phyloP scores from a whole-genome alignment of 2,888 invertebrate genomes.

The Poecilus cupreus region DNA sequence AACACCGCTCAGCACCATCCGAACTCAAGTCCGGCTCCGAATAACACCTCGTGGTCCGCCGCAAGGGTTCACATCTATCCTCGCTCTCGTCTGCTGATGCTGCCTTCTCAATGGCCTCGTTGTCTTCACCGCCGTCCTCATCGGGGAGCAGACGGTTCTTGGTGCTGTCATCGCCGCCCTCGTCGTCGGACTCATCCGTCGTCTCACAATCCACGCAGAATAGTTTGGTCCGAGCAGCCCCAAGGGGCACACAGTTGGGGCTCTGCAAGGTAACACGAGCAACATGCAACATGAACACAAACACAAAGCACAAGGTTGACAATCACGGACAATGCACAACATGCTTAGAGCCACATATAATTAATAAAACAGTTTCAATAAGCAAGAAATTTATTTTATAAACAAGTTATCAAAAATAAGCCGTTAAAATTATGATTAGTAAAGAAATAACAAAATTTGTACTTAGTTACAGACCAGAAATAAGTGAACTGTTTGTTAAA shows the following conservation, averaged over 20 bases:
- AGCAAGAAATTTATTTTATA: slow-evolving; percentile 37
- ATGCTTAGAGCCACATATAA: slow-evolving; percentile 27
- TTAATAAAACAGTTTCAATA: slow-evolving; percentile 22
- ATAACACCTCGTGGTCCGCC: slow-evolving; percentile 60
- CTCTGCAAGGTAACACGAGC: slow-evolving; percentile 63
- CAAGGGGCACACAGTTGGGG: slow-evolving; percentile 66
- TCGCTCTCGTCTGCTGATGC: slow-evolving; percentile 8
- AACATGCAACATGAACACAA: slow-evolving; percentile 39
- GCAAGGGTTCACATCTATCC: slow-evolving; percentile 26
- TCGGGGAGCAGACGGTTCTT: slow-evolving; percentile 22
- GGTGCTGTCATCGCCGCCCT: slow-evolving; percentile 49
- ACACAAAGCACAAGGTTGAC: not conserved
- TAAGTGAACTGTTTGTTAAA: slow-evolving; percentile 47
- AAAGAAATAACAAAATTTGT: slow-evolving; percentile 52
- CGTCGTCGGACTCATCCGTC: slow-evolving; percentile 64
- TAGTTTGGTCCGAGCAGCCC: slow-evolving; percentile 65
- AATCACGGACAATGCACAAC: not conserved
- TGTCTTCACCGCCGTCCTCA: not conserved
- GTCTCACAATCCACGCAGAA: slow-evolving; percentile 71
- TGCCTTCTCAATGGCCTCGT: not conserved
- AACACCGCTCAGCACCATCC: slow-evolving; percentile 52
- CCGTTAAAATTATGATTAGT: slow-evolving; percentile 43
- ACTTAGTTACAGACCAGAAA: slow-evolving; percentile 56
- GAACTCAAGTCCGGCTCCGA: slow-evolving; percentile 68
- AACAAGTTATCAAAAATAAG: slow-evolving; percentile 15